A percentile compares a stretch with the other conserved stretches of the same genome.
Evolutionary conservation across 2,888 invertebrate species (phyloP).

Genomic region (Chloromyia formosa): DNA sequence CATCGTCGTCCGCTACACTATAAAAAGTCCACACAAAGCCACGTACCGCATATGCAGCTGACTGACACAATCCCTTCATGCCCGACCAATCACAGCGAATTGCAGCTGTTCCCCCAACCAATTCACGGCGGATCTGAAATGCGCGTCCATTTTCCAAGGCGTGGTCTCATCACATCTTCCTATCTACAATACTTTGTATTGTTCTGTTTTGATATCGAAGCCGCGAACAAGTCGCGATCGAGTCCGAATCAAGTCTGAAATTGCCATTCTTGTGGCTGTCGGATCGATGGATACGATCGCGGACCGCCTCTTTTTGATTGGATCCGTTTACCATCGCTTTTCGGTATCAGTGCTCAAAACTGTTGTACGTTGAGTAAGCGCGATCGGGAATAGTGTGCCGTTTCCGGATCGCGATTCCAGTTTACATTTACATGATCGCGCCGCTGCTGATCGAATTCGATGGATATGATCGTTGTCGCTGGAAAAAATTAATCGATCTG

Average conservation of each 20-base stretch:
- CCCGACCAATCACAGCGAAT: slow-evolving; percentile 12
- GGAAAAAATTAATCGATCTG: slow-evolving; percentile 7
- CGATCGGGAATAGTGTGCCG: not conserved
- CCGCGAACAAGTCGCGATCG: slow-evolving; percentile 35
- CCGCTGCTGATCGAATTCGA: slow-evolving; percentile 15
- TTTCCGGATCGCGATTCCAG: slow-evolving; percentile 17
- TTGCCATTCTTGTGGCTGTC: not conserved
- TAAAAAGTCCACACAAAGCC: slow-evolving; percentile 26
- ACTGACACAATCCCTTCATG: not conserved
- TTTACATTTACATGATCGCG: slow-evolving; percentile 5
- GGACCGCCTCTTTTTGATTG: slow-evolving; percentile 56
- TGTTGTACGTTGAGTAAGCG: no score
- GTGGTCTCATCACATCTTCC: not conserved
- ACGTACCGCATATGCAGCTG: slow-evolving; percentile 31
- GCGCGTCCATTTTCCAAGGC: slow-evolving; percentile 28
- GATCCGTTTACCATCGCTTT: slow-evolving; percentile 57
- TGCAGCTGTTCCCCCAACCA: slow-evolving; percentile 20
- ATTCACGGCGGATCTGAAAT: not conserved
- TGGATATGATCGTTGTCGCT: not conserved
- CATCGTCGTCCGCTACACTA: not conserved
- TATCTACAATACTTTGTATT: not conserved
- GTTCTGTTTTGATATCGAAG: slow-evolving; percentile 2
- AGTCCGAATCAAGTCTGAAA: not conserved
- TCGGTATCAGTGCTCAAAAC: slow-evolving; percentile 18
- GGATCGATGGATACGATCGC: not conserved